These are phyloP conservation scores for Lepidurus arcticus DNA, from an alignment of 1,140 invertebrate genomes.

Conservation along the genomic window DNA sequence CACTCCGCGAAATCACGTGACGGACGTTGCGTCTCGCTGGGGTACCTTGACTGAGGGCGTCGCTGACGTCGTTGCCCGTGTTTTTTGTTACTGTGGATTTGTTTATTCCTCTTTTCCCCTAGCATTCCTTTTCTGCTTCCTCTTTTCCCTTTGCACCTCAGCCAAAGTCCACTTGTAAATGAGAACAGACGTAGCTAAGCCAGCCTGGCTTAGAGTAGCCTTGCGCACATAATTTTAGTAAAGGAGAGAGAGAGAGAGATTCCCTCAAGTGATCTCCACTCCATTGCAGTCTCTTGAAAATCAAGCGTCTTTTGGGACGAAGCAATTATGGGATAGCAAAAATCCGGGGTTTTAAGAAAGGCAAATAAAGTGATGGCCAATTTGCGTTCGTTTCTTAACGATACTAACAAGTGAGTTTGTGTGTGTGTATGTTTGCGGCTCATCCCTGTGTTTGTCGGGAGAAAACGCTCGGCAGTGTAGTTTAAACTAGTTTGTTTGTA, in stretches of 20 bases:
- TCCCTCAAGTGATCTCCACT: neutral
- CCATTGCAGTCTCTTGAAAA: neutral
- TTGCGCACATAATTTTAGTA: neutral
- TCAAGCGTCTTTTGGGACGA: neutral
- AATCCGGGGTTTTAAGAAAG: neutral
- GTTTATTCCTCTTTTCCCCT: neutral
- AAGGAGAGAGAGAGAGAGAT: neutral
- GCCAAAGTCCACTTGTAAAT: constrained; percentile 19
- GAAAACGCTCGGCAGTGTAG: neutral
- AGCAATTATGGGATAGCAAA: neutral
- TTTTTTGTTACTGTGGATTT: too few species aligned
- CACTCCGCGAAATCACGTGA: too few species aligned
- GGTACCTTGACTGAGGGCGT: too few species aligned
- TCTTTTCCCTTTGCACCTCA: constrained; percentile 2
- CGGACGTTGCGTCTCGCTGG: too few species aligned
- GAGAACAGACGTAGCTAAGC: constrained; percentile 13
- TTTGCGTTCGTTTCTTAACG: constrained; percentile 10
- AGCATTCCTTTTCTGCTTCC: neutral
- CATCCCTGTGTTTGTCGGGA: neutral
- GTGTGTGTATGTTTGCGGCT: neutral
- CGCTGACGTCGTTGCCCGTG: too few species aligned
- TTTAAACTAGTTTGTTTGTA: neutral
- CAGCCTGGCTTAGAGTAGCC: neutral
- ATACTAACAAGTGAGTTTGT: constrained; percentile 15
- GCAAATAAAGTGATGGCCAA: neutral